phyloP scores from a whole-genome alignment of 2,113 vertebrate genomes.

The Larimichthys polyactis region DNA sequence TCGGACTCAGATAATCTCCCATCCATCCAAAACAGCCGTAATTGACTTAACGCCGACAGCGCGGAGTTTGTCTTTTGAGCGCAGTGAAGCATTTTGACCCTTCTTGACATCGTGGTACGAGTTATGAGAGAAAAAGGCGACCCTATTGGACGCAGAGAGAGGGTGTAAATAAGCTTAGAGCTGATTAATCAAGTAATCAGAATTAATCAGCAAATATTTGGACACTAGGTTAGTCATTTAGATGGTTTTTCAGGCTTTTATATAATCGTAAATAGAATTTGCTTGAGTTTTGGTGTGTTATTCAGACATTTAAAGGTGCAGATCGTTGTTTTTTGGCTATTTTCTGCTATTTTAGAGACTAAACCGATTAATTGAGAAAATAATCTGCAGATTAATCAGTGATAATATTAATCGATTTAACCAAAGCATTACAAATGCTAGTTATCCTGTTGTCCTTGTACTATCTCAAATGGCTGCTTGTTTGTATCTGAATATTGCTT shows the following conservation, averaged over 20 bases:
- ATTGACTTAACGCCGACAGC: constrained; percentile 22
- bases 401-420: background rate
- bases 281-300: background rate
- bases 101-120: background rate
- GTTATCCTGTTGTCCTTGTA: background rate
- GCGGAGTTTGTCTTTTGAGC: constrained; percentile 12
- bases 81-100: constrained; percentile 8
- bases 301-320: background rate
- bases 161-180: background rate
- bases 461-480: constrained; percentile 18
- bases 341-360: background rate
- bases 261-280: background rate
- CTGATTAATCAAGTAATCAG: background rate
- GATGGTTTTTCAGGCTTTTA: background rate
- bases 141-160: background rate
- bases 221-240: background rate
- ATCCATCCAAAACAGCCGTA: constrained; percentile 31
- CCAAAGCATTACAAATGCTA: background rate
- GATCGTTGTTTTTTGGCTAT: background rate
- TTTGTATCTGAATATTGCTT: background rate
- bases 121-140: background rate
- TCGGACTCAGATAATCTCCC: constrained; percentile 48
- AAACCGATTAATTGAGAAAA: background rate
- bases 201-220: background rate
- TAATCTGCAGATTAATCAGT: background rate